Evolutionary conservation across 2,888 invertebrate species (phyloP), one percentile per base, ranked within the genome.

Genomic region (Apamea epomidion): DNA sequence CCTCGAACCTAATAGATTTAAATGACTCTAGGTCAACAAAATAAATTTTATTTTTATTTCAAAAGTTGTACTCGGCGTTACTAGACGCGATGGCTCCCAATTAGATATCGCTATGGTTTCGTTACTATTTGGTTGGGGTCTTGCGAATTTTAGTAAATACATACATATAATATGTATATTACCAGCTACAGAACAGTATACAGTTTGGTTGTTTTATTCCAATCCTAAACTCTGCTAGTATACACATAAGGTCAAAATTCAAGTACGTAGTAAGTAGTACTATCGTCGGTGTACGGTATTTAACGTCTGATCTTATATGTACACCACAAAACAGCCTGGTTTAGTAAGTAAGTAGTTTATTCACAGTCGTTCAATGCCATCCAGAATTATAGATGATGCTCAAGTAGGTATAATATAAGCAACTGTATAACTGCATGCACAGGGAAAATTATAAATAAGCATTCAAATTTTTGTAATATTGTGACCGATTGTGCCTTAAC

Each of bases 401-500:
- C 29, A 42, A n/a, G 45, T 74, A 42, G 42, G n/a, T 2, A 32
- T n/a, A 32, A 6, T 51, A 25, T 48, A 42, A 51, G n/a, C n/a
- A 74, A 62, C 62, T 58, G 32, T 54, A 42, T 64, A 70, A 70
- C 69, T 58, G 58, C 76, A 83, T 83, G 69, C 65, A 82, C 16
- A 51, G 8, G 51, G 12, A 60, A 78, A n/a, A 58, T 32, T 77
- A 25, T 14, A 37, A 76, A 76, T 25, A 77, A 60, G 21, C 37
- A 32, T 32, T 54, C 5, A 5, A 48, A 16, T 1, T 51, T 14
- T 62, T 29, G 29, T 62, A 29, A 60, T 62, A 29, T 58, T 58
- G 14, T n/a, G 58, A n/a, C 58, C 12, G n/a, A 60, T 29, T 62
- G 16, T 62, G 29, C 7, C 18, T 32, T 64, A 64, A 64, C 32